Evolutionary conservation across 2,797 vertebrate genomes (phyloP), one percentile per base, ranked within the genome.

Genomic region (Cottoperca gobio): DNA sequence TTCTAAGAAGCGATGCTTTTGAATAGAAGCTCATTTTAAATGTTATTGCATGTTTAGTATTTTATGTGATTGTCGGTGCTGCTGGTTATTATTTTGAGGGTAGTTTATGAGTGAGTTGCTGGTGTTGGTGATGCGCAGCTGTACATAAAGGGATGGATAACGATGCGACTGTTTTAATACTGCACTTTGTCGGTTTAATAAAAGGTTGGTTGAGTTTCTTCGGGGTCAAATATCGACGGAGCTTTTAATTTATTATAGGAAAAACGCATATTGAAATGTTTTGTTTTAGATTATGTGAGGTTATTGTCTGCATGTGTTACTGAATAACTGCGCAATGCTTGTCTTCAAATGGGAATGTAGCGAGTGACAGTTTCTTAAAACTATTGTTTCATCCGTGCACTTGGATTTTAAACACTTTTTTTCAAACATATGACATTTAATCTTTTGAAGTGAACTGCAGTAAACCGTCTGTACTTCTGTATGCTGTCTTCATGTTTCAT

Each of bases 231-330:
- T 8, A 71, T 5, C 8, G 50, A 67, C 31, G 46, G 21, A 23
- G 40, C 39, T 53, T 33, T 72, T 73, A 0, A 68, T 85, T 84
- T 88, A 70, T 60, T 60, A 23, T 55, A 16, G 11, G 12, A 7
- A 40, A 61, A 21, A 40, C 28, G 33, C 49, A 55, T 13, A 65
- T 54, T 6, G 53, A 48, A 42, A 57, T 84, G 71, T 84, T 87
- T 66, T 72, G 46, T 64, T 78, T 81, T 31, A 49, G 52, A 69
- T 76, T 68, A 66, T 78, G 55, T 61, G 69, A 72, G 37, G 79
- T 64, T 86, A 10, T 48, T 83, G 67, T 83, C 12, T 90, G 81
- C 82, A 82, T 84, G 87, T 65, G 70, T 78, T 78, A 60, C 66
- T 74, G 37, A 77, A 78, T 64, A 78, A 42, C 46, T 72, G 73